These are phyloP conservation scores for Dendrolimus houi DNA, from an alignment of 2,888 invertebrate genomes.

Conservation along the genomic window DNA sequence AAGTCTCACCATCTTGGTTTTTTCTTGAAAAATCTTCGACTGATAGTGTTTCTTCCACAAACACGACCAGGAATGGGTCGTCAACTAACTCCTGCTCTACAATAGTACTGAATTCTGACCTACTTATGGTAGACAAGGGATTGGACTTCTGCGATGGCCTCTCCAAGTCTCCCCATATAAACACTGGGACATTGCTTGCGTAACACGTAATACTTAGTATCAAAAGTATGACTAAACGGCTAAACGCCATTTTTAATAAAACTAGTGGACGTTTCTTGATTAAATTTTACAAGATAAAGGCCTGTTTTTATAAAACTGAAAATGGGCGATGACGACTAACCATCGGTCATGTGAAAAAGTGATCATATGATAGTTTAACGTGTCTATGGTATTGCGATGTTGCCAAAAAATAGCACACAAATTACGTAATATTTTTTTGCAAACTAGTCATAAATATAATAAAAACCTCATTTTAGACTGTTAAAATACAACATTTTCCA, in stretches of 20 bases:
- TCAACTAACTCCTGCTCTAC: slow-evolving; percentile 46
- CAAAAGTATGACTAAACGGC: slow-evolving; percentile 57
- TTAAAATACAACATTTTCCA: too few species aligned
- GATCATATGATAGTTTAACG: slow-evolving; percentile 70
- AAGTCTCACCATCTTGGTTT: slow-evolving; percentile 47
- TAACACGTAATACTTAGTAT: slow-evolving; percentile 54
- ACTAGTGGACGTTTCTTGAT: slow-evolving; percentile 52
- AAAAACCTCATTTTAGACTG: too few species aligned
- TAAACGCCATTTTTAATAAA: slow-evolving; percentile 58
- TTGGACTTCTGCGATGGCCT: slow-evolving; percentile 32
- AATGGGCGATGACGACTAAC: slow-evolving; percentile 53
- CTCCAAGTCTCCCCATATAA: slow-evolving; percentile 72
- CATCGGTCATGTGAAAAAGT: slow-evolving; percentile 70
- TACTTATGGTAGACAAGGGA: slow-evolving; percentile 41
- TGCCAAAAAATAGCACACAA: slow-evolving; percentile 13
- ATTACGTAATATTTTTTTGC: background rate
- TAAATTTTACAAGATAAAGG: slow-evolving; percentile 44
- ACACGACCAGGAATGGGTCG: slow-evolving; percentile 63
- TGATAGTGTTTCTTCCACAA: slow-evolving; percentile 72
- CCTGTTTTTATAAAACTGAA: slow-evolving; percentile 52
- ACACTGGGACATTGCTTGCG: slow-evolving; percentile 73
- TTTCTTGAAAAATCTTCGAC: slow-evolving; percentile 76
- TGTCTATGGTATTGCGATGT: slow-evolving; percentile 38
- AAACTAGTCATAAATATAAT: too few species aligned
- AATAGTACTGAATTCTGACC: slow-evolving; percentile 44